Percentiles rank a stretch among this genome's conserved stretches.
Evolutionary conservation across 2,888 invertebrate species (phyloP).

Genomic region (Leucophenga maculata): DNA sequence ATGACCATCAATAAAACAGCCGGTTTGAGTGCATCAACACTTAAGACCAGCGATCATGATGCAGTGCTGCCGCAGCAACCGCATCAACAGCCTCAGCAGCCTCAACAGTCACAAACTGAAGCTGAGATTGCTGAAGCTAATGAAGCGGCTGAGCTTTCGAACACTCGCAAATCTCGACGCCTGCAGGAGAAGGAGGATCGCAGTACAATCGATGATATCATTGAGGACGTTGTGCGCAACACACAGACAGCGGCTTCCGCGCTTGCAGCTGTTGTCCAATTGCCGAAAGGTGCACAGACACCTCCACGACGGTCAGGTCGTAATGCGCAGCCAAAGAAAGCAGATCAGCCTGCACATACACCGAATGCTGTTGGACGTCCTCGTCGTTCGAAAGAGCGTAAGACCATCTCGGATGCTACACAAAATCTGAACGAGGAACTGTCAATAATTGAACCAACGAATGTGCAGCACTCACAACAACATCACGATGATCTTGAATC

Average conservation of each 20-base stretch:
- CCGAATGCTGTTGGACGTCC: slow-evolving; percentile 73
- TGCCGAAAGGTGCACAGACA: slow-evolving; percentile 69
- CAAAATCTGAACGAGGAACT: slow-evolving; percentile 69
- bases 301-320: slow-evolving; percentile 70
- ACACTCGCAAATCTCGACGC: slow-evolving; percentile 86
- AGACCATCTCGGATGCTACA: slow-evolving; percentile 76
- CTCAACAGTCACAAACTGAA: slow-evolving; percentile 32
- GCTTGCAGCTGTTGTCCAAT: slow-evolving; percentile 29
- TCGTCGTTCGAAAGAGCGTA: slow-evolving; percentile 77
- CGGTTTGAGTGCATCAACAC: slow-evolving; percentile 50
- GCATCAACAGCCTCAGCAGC: slow-evolving; percentile 71
- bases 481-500: slow-evolving; percentile 39
- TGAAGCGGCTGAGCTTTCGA: slow-evolving; percentile 68
- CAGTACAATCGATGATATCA: slow-evolving; percentile 88
- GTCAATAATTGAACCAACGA: slow-evolving; percentile 52
- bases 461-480: slow-evolving; percentile 15
- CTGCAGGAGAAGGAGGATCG: slow-evolving; percentile 83
- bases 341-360: slow-evolving; percentile 35
- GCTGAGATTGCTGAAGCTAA: slow-evolving; percentile 27
- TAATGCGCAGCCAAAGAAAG: slow-evolving; percentile 69
- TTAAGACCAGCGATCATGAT: slow-evolving; percentile 46
- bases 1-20: slow-evolving; percentile 84
- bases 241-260: slow-evolving; percentile 68
- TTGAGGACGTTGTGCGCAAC: slow-evolving; percentile 90
- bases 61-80: background rate